Percentiles rank a stretch among this genome's conserved stretches.
These are phyloP conservation scores for Leucosticte australis DNA, from an alignment of 2,113 vertebrate species.

Conservation along the genomic window DNA sequence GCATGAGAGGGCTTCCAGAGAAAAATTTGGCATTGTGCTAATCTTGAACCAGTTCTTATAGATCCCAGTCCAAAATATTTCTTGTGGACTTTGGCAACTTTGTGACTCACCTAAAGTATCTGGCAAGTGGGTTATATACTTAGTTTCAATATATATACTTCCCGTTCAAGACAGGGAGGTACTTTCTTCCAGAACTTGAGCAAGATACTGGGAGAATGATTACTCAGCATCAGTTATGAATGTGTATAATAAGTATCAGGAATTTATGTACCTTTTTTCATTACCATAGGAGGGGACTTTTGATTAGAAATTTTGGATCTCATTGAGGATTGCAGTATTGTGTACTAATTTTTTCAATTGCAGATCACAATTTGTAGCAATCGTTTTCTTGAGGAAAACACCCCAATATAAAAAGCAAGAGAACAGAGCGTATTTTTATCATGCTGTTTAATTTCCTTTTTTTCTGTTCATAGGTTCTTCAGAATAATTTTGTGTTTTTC, in stretches of 20 bases:
- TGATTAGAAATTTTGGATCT: neutral
- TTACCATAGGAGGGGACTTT: neutral
- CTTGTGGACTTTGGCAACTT: neutral
- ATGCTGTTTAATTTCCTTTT: neutral
- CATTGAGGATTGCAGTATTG: neutral
- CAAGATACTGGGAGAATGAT: neutral
- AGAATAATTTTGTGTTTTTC: neutral
- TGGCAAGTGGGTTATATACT: neutral
- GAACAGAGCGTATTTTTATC: neutral
- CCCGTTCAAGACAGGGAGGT: neutral
- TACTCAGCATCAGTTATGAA: neutral
- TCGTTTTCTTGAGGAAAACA: neutral
- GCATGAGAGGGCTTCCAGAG: neutral
- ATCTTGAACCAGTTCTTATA: neutral
- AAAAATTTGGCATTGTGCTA: fast-evolving
- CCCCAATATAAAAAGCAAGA: neutral
- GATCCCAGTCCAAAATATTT: neutral
- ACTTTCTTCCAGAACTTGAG: neutral
- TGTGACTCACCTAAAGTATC: neutral
- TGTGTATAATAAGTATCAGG: fast-evolving
- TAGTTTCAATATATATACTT: no score
- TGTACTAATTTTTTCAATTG: neutral
- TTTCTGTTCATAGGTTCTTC: neutral
- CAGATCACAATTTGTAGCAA: neutral
- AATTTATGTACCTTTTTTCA: neutral